Evolutionary conservation across 1,140 invertebrate species (phyloP), one percentile per base, ranked within the genome.

Genomic region (Rhyzopertha dominica): DNA sequence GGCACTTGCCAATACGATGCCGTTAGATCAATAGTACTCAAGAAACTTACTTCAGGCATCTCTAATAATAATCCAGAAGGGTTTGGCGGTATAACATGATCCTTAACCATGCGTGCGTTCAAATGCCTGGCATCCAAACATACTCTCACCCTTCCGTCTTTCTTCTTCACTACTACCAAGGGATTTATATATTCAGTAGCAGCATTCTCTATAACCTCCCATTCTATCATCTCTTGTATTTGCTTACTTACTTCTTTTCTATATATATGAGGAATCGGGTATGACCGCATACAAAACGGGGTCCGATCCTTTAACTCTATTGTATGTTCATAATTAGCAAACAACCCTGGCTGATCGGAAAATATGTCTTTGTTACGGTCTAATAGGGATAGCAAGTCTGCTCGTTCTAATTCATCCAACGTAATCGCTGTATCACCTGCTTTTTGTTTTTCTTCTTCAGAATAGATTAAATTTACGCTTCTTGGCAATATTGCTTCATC

Each of bases 1-100:
- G 38, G 38, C 8, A 41, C 23, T 13, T 41, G 38, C 26, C 38
- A 41, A 41, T 41, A 41, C n/a, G 23, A 29, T 8, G 38, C 38
- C 3, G 38, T 41, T 20, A 41, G 16, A 41, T 41, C 38, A 10
- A 36, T 10, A 13, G 38, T 41, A 9, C 14, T 30, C 12, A 41
- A 41, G 16, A 8, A 31, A 14, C 18, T 14, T 10, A 22, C 38
- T 5, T 14, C 9, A 5, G 35, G 24, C 17, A 38, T 22, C 24
- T 38, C 5, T 22, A 38, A 38, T 16, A 38, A 24, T 14, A 35
- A 12, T n/a, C 13, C 29, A 26, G 16, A 12, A 18, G 38, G 7
- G 7, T n/a, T 12, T 41, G 38, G 38, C 7, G 38, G 38, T 5
- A 41, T 12, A 9, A 41, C 24, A 31, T 41, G 26, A 30, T 41